Percentiles rank a stretch among this genome's conserved stretches.
phyloP scores from a whole-genome alignment of 2,888 invertebrate genomes.

The Boloria euphrosyne region DNA sequence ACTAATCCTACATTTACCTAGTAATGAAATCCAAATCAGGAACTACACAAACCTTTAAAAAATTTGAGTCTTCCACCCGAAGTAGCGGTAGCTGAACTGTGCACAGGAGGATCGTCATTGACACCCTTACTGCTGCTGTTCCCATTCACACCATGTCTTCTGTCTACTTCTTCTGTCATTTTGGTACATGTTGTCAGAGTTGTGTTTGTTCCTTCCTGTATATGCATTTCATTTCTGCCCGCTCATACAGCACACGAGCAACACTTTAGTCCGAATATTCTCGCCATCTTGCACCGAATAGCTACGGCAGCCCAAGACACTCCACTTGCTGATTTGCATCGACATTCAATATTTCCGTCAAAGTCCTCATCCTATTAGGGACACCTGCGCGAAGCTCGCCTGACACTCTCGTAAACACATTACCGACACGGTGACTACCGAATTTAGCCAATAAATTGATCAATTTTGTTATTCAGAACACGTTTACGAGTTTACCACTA shows the following conservation, averaged over 20 bases:
- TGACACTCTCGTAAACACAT: constrained; percentile 78
- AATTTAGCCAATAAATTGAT: constrained; percentile 60
- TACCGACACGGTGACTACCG: constrained; percentile 76
- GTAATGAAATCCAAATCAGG: too few relatives aligned
- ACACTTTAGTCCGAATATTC: constrained; percentile 71
- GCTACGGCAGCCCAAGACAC: constrained; percentile 62
- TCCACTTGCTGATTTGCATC: constrained; percentile 62
- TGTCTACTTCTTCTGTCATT: constrained; percentile 86
- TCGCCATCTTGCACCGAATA: constrained; percentile 73
- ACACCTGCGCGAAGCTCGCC: constrained; percentile 76
- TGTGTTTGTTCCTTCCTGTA: constrained; percentile 84
- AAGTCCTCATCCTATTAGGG: constrained; percentile 79
- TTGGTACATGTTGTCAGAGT: constrained; percentile 88
- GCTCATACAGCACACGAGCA: constrained; percentile 78
- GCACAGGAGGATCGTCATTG: constrained; percentile 75
- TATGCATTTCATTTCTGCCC: constrained; percentile 85
- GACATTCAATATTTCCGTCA: constrained; percentile 70
- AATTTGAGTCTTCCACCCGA: constrained; percentile 90
- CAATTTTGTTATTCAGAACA: constrained; percentile 52
- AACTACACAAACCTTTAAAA: constrained; percentile 85
- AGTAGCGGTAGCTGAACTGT: constrained; percentile 66
- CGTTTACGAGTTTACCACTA: constrained; percentile 64
- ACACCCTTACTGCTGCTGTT: constrained; percentile 83
- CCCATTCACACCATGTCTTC: constrained; percentile 88
- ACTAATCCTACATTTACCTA: neutral